These are phyloP conservation scores for Schlechtendalia chinensis DNA, from an alignment of 1,140 invertebrate species.

Conservation along the genomic window DNA sequence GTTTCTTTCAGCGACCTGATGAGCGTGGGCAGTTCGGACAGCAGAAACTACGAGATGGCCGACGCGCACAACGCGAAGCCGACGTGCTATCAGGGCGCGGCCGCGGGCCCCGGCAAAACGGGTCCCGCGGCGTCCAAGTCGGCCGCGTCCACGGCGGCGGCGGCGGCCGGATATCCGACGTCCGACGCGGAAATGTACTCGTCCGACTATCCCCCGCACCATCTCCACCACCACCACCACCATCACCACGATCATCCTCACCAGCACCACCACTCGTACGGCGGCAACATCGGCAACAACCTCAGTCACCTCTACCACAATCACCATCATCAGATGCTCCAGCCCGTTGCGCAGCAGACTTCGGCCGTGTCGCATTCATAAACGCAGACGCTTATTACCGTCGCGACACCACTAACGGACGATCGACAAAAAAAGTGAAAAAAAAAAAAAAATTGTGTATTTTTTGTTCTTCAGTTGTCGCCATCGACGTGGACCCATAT, in stretches of 20 bases:
- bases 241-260: slow-evolving; percentile 7
- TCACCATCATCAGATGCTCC: slow-evolving; percentile 41
- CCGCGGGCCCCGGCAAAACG: slow-evolving; percentile 3
- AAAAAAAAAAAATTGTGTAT: too few species aligned
- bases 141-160: neutral
- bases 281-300: slow-evolving; percentile 13
- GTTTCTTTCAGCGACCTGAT: slow-evolving; percentile 24
- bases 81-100: slow-evolving; percentile 7
- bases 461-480: too few species aligned
- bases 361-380: slow-evolving; percentile 31
- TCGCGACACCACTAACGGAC: too few species aligned
- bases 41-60: slow-evolving; percentile 35
- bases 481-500: too few species aligned
- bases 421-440: too few species aligned
- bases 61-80: neutral
- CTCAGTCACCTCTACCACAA: slow-evolving; percentile 34
- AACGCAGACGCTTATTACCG: too few species aligned
- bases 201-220: slow-evolving; percentile 12
- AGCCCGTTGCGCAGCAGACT: slow-evolving; percentile 23
- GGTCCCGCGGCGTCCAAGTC: neutral
- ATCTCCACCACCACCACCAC: slow-evolving; percentile 22
- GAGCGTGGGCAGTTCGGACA: slow-evolving; percentile 27
- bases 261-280: slow-evolving; percentile 3
- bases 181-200: slow-evolving; percentile 21
- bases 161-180: slow-evolving; percentile 15